Percentiles rank a stretch among this genome's conserved stretches.
Evolutionary conservation across 2,888 invertebrate genomes (phyloP).

Genomic region (Pseudococcus jackbeardsleyi): DNA sequence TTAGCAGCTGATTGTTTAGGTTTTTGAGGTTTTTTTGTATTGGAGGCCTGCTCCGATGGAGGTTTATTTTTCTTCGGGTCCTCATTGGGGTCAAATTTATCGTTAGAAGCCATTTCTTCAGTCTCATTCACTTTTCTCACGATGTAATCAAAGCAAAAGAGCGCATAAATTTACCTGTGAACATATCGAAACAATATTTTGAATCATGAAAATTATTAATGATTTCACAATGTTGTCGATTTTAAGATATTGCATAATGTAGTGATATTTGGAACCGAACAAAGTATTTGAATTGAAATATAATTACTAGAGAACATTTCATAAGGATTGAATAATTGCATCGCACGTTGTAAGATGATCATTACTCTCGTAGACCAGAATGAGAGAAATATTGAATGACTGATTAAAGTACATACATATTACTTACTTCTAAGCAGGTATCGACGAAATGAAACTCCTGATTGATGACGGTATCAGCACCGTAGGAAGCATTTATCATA

Average conservation of each 20-base stretch:
- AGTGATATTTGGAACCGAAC: neutral
- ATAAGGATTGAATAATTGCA: neutral
- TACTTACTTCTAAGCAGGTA: neutral
- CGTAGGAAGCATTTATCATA: neutral
- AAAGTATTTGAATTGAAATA: neutral
- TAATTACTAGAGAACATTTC: neutral
- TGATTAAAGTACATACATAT: neutral
- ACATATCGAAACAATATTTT: neutral
- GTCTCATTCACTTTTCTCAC: conserved; percentile 20
- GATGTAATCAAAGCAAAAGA: neutral
- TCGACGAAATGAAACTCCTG: neutral
- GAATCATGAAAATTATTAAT: neutral
- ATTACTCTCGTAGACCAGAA: neutral
- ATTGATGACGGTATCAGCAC: neutral
- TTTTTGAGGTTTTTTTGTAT: conserved; percentile 58
- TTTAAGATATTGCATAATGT: neutral
- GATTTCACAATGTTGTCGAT: neutral
- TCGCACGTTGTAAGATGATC: neutral
- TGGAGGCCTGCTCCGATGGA: neutral
- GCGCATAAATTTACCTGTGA: neutral
- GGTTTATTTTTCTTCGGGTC: neutral
- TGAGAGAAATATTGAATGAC: neutral
- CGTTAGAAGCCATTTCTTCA: conserved; percentile 21
- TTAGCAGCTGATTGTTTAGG: conserved; percentile 34
- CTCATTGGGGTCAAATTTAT: conserved; percentile 47